Base-by-base conservation (phyloP, 37 sponge, comb jelly and placozoan species). In the Oopsacas minuta region DNA sequence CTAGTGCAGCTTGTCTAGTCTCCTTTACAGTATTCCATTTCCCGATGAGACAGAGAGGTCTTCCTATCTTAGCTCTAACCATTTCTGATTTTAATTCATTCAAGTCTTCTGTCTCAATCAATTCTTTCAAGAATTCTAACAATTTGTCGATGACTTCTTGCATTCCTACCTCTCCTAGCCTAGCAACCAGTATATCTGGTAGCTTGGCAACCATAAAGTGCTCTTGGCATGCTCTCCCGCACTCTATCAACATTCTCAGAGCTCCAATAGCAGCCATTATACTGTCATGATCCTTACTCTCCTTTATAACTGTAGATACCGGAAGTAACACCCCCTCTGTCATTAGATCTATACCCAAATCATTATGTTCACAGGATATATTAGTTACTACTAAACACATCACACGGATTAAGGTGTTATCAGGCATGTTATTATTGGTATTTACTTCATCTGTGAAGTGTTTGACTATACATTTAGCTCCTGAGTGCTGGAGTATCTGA, bases 121-220 rank as follows among this genome's bases (percentile, higher is more conserved):
- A 7, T 34, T 61, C 75, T 12, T 61, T 61, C 7, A 61, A 12
- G 75, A 61, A 61, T 34, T 61, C 75, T 12, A 61, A 20, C 30
- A 61, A 25, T 34, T 61, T 61, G 22, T 61, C 75, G 1, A 61
- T 34, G 1, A 61, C 75, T 34, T 61, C 75, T 12, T 61, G 75
- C 75, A 61, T 61, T 61, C 75, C 75, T 25, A 61, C 75, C 75
- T 61, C 75, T 34, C 75, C 75, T 34, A 61, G 75, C 75, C 75
- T 61, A 12, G 75, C 30, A 61, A 61, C 75, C 75, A 61, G 75
- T 5, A 61, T 12, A 61, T 61, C 75, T 34, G 75, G 75, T 25
- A 61, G 7, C 75, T 12, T 61, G 28, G 75, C 30, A 61, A 61
- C 75, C 75, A 61, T 3, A 12, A 61, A 25, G 32, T 12, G 20